Conservation (phyloP, 2,113 vertebrate species). For the Hippopotamus amphibius region DNA sequence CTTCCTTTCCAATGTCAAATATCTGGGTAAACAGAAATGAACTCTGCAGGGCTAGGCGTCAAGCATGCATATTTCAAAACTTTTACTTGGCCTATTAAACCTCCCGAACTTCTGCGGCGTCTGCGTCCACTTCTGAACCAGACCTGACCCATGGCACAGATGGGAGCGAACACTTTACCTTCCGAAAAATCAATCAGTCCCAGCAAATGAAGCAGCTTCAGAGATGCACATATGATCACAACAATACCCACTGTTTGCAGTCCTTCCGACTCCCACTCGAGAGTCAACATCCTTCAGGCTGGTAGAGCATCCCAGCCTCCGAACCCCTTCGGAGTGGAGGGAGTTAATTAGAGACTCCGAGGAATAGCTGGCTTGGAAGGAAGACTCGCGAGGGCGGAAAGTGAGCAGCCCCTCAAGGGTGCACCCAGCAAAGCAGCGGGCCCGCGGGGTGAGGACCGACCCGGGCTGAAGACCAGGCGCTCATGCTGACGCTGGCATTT, state of each 20-base stretch:
- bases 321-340: conserved; percentile 77
- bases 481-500: conserved; percentile 86
- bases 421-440: conserved; percentile 68
- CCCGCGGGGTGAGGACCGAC: conserved; percentile 79
- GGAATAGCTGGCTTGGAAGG: conserved; percentile 81
- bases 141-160: conserved; percentile 79
- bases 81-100: conserved; percentile 67
- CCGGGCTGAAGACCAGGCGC: conserved; percentile 78
- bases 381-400: conserved; percentile 82
- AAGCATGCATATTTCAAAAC: conserved; percentile 76
- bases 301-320: conserved; percentile 89
- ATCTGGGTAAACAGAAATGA: conserved; percentile 44
- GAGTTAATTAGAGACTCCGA: conserved; percentile 83
- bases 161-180: conserved; percentile 93
- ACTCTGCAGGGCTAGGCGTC: not conserved
- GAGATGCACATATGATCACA: conserved; percentile 97
- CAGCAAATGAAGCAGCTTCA: conserved; percentile 98
- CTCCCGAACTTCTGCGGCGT: conserved; percentile 61
- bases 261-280: conserved; percentile 98
- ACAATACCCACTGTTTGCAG: conserved; percentile 99
- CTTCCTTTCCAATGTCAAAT: conserved; percentile 33
- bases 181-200: conserved; percentile 99
- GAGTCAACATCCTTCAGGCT: conserved; percentile 92
- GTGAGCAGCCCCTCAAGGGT: conserved; percentile 70
- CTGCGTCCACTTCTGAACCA: conserved; percentile 63